Evolutionary conservation across 2,888 invertebrate species (phyloP), one percentile per base, ranked within the genome.

Genomic region (Papilio protenor): DNA sequence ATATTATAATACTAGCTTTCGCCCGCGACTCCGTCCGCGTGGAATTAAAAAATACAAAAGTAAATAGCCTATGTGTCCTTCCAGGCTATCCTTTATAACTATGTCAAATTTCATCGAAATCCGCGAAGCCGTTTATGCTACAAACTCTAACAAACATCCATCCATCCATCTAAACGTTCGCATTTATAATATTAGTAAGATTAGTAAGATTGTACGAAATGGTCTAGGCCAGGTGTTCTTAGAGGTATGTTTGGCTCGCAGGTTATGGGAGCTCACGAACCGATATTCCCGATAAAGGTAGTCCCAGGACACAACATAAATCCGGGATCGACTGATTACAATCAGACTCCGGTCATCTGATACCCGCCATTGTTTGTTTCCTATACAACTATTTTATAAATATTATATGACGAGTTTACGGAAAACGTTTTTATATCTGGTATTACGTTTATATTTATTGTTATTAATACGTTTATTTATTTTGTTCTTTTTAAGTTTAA

Each of bases 311-410:
- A 82, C 82, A 83, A 83, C 85, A 86, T 87, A 87, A 87, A 86
- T 85, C 86, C 84, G 82, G 85, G 87, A 87, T 84, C 83, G 81
- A 79, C 75, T 78, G 90, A 91, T 91, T 89, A 88, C 85, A 81
- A 88, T 88, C 87, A 85, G 81, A 83, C 83, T 83, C 85, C 83
- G 85, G 88, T 87, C 82, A 90, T 88, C 83, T 83, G 91, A 92
- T 90, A 91, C 86, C 85, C 85, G 86, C 86, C 85, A 85, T 83
- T 84, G 85, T 84, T 81, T 82, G 85, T 85, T 88, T 88, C 87
- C 87, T 86, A 73, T 78, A n/a, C 47, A 57, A 70, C 33, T 76
- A 69, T 69, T 69, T 69, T 69, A 45, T 45, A 73, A 73, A 73
- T 73, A 79, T 76, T 27, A 78, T 75, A 73, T 76, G 73, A 79